phyloP scores from a whole-genome alignment of 2,113 vertebrate species.

The Heterotilapia buettikoferi region DNA sequence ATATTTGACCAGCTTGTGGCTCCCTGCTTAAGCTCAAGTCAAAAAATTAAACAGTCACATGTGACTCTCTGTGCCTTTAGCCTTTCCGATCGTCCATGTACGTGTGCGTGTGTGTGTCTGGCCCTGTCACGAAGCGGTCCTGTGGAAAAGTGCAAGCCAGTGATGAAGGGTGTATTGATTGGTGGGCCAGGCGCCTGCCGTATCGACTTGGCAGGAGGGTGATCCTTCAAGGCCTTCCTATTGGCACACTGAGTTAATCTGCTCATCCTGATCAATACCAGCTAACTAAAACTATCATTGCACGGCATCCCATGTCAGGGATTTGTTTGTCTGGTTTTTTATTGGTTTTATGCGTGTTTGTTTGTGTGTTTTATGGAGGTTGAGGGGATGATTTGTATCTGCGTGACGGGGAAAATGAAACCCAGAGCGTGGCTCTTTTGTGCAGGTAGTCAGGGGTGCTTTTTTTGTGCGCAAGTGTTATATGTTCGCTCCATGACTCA shows the following conservation, averaged over 20 bases:
- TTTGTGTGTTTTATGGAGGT: slow-evolving; percentile 29
- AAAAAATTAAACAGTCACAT: neutral
- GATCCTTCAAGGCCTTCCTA: slow-evolving; percentile 68
- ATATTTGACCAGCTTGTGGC: slow-evolving; percentile 18
- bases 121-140: slow-evolving; percentile 20
- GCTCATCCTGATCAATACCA: slow-evolving; percentile 58
- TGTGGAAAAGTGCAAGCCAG: slow-evolving; percentile 38
- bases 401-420: slow-evolving; percentile 19
- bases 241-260: slow-evolving; percentile 72
- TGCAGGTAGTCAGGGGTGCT: neutral
- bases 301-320: slow-evolving; percentile 46
- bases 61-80: neutral
- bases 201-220: slow-evolving; percentile 59
- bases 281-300: slow-evolving; percentile 71
- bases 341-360: slow-evolving; percentile 49
- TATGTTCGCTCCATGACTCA: slow-evolving; percentile 47
- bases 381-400: slow-evolving; percentile 44
- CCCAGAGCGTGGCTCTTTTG: slow-evolving; percentile 6
- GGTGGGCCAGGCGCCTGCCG: slow-evolving; percentile 55
- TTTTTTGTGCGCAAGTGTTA: slow-evolving; percentile 40
- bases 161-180: slow-evolving; percentile 70
- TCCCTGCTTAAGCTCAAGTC: neutral
- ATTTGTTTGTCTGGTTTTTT: slow-evolving; percentile 41
- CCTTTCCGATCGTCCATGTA: neutral
- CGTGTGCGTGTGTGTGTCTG: neutral